Evolutionary conservation across 2,797 vertebrate species (phyloP), one percentile per base, ranked within the genome.

Genomic region (Danio aesculapii): DNA sequence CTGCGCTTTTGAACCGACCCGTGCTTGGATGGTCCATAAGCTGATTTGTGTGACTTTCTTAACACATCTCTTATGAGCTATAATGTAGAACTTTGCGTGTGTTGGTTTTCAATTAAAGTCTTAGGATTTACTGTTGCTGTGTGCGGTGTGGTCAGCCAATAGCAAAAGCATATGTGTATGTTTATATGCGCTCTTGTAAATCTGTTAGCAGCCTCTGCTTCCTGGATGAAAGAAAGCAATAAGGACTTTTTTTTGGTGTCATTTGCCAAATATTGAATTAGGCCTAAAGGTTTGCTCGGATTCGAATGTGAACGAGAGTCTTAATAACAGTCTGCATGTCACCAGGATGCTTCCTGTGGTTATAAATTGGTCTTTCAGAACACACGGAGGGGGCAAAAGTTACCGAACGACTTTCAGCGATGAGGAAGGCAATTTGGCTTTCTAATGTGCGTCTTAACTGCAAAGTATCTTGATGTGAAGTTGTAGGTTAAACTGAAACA

Each of bases 21-120:
- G 12, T 19, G 50, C 69, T 80, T 62, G 49, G 68, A 72, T 72
- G 47, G 49, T 71, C 58, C 47, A 43, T 71, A 63, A 3, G 39
- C 68, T 46, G 77, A 79, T 46, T 72, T 79, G 58, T 79, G 58
- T 55, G 77, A 79, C 77, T 64, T 79, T 72, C 49, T 63, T 79
- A 71, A 72, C 49, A 39, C 49, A 4, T 79, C 77, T 55, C 41
- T 72, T 39, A 46, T 46, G 59, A 63, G 59, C 59, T 72, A 47
- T 71, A 17, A 55, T 64, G 68, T 72, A 46, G 17, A 79, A 47
- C 39, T 46, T 39, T 47, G 49, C 3, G 47, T 79, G 73, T 75
- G 49, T 79, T 79, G 68, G 44, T 78, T 78, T 78, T 78, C 30
- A 43, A 70, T 70, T 78, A 43, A 70, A 78, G 66, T 78, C 66